These are phyloP conservation scores for Sarcoramphus papa DNA, from an alignment of 2,797 vertebrate genomes.

Conservation along the genomic window DNA sequence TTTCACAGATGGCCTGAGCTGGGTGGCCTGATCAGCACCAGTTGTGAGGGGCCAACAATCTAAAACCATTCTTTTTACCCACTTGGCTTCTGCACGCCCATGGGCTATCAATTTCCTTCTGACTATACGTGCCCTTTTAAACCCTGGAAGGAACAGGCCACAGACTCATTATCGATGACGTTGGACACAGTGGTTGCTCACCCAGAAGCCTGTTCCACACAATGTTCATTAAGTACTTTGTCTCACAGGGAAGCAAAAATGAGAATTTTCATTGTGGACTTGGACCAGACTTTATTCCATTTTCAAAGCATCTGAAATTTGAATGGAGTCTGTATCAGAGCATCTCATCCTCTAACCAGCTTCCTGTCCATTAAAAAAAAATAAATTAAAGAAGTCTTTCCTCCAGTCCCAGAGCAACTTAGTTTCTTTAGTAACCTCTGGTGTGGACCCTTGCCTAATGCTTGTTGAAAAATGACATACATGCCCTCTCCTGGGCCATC, in stretches of 20 bases:
- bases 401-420: not conserved
- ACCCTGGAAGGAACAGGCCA: not conserved
- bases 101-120: not conserved
- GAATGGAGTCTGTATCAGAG: not conserved
- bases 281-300: not conserved
- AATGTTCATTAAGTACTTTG: not conserved
- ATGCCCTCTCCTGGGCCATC: not conserved
- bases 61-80: not conserved
- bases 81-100: not conserved
- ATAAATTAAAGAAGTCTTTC: not conserved
- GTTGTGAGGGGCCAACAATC: not conserved
- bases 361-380: not conserved
- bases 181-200: not conserved
- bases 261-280: not conserved
- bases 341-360: not conserved
- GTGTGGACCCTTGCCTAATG: not conserved
- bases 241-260: not conserved
- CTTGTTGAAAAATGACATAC: not conserved
- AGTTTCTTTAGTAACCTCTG: not conserved
- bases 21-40: not conserved
- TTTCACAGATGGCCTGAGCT: not conserved
- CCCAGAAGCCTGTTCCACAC: not conserved
- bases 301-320: not conserved
- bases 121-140: not conserved
- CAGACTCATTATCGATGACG: rapidly evolving